These are phyloP conservation scores for Ophioderma brevispina DNA, from an alignment of 35 echinoderm and acorn worm genomes.

Conservation along the genomic window DNA sequence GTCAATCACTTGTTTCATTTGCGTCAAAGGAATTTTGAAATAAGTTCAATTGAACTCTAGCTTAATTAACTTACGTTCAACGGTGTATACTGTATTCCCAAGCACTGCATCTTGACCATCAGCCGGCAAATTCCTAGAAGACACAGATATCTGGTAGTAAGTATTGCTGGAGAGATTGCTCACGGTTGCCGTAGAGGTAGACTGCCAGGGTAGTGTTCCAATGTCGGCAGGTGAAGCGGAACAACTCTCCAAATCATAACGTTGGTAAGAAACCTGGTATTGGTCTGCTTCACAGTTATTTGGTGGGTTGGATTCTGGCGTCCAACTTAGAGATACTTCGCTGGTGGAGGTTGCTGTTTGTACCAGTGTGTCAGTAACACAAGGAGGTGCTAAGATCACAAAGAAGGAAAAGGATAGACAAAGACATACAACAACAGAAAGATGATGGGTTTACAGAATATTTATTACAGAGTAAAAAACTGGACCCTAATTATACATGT, in stretches of 20 bases:
- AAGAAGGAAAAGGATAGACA: too few species aligned
- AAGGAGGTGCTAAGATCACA: neutral
- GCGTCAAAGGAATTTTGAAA: neutral
- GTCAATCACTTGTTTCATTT: too few species aligned
- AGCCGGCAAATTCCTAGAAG: neutral
- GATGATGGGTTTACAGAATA: too few species aligned
- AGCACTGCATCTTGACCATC: neutral
- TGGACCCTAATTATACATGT: too few species aligned
- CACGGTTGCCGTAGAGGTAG: neutral
- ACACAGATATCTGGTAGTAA: neutral
- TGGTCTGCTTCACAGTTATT: neutral
- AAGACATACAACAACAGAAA: too few species aligned
- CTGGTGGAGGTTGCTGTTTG: neutral
- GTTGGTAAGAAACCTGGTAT: neutral
- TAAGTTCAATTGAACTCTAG: neutral
- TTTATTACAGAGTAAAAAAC: too few species aligned
- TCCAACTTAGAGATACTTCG: neutral
- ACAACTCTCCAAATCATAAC: neutral
- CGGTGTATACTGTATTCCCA: neutral
- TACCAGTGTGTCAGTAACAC: neutral
- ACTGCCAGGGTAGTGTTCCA: neutral
- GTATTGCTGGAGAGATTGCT: neutral
- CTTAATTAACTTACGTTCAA: neutral
- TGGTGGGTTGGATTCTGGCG: neutral
- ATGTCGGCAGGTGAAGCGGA: neutral